Conservation (phyloP, 1,140 invertebrate species). For the Branchinecta lindahli region DNA sequence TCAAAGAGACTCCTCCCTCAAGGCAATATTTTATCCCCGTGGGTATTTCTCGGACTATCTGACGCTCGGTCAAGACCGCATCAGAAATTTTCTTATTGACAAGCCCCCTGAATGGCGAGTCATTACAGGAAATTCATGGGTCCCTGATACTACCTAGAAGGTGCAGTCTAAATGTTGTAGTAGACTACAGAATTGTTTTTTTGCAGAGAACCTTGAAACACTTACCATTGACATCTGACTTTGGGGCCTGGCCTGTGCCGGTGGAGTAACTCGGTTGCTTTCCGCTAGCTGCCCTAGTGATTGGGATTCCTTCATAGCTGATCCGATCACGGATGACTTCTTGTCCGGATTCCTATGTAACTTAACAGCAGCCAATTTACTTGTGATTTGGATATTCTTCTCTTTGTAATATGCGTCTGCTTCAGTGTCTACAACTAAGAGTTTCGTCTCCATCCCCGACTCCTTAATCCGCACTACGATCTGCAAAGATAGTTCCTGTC, state of each 20-base stretch:
- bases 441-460: conserved; percentile 62
- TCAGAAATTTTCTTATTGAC: too few relatives aligned
- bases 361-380: background rate
- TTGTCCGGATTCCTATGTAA: background rate
- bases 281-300: background rate
- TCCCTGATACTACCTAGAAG: too few relatives aligned
- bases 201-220: background rate
- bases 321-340: background rate
- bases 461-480: conserved; percentile 85
- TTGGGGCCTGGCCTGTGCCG: background rate
- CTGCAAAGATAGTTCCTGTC: conserved; percentile 25
- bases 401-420: conserved; percentile 58
- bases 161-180: too few relatives aligned
- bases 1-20: too few relatives aligned
- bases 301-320: background rate
- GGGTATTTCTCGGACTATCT: too few relatives aligned
- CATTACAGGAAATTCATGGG: too few relatives aligned
- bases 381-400: conserved; percentile 44
- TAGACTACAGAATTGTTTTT: too few relatives aligned
- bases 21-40: too few relatives aligned
- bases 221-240: background rate
- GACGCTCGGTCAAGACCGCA: too few relatives aligned
- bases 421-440: conserved; percentile 70
- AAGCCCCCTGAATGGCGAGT: too few relatives aligned
- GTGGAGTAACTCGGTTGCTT: background rate